Conservation (phyloP, 2,888 invertebrate species). For the Allophyes oxyacanthae region DNA sequence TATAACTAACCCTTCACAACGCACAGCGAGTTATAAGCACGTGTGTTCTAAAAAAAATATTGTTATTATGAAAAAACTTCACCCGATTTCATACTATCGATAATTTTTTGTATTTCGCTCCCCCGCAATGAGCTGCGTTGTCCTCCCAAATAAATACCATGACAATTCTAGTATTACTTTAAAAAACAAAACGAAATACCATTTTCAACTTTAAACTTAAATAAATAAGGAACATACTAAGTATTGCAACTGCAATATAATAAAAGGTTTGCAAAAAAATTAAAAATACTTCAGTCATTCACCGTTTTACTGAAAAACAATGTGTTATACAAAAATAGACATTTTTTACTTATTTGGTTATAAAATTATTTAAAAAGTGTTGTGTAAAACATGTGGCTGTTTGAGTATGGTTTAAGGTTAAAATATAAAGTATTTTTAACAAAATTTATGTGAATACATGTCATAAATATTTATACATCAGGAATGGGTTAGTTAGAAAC, state of each 20-base stretch:
- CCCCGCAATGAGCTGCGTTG: constrained; percentile 66
- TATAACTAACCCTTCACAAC: constrained; percentile 41
- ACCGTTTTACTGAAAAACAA: not conserved
- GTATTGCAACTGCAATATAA: not conserved
- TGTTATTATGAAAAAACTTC: constrained; percentile 49
- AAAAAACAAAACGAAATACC: not conserved
- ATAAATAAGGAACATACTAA: not conserved
- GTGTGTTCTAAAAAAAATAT: constrained; percentile 57
- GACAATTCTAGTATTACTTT: constrained; percentile 3
- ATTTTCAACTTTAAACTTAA: constrained; percentile 6
- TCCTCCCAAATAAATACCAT: constrained; percentile 58
- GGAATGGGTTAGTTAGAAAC: too few species aligned
- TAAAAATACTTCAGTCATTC: too few species aligned
- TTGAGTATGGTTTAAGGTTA: too few species aligned
- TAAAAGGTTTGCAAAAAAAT: too few species aligned
- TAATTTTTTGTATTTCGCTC: constrained; percentile 60
- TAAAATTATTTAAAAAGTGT: not conserved
- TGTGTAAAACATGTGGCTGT: not conserved
- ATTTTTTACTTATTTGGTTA: too few species aligned
- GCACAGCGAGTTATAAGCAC: constrained; percentile 38
- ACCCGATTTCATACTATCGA: constrained; percentile 67
- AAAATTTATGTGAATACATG: too few species aligned
- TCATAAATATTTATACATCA: too few species aligned
- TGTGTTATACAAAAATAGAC: too few species aligned
- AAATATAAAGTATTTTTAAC: too few species aligned